Base-by-base conservation (phyloP, 2,113 vertebrate species). In the Parus major region DNA sequence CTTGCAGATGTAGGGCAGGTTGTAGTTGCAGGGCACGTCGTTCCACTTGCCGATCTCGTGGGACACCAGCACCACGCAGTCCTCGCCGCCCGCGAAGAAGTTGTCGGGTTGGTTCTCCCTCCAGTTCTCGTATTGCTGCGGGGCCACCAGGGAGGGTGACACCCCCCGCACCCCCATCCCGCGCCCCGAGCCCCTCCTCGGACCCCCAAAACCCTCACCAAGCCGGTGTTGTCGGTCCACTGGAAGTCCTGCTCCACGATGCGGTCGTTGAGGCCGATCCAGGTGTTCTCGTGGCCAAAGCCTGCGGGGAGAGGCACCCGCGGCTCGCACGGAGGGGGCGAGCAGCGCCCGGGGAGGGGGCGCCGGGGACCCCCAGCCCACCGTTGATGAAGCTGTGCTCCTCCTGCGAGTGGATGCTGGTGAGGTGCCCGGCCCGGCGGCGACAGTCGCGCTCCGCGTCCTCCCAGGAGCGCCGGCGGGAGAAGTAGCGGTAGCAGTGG, bases 11-110 rank as follows among this genome's bases (percentile, higher is more conserved):
- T 99, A 99, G 73, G 99, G 99, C 96, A 99, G 98, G 92, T 99
- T 99, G 98, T 99, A 99, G 98, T 99, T 99, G 98, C 99, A 99
- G 78, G 99, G 99, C 31, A 99, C 99, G 2, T 99, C 99, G 3
- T 99, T 99, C 99, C 99, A 99, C 92, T 98, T 99, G 70, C 99
- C 99, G 4, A 98, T 99, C 97, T 99, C 99, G 12, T 99, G 99
- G 9, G 99, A 98, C 84, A 99, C 99, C 98, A 99, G 98, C 61
- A 99, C 99, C 96, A 99, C 99, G 6, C 99, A 99, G 96, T 99
- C 99, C 93, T 99, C 99, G 10, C 99, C 99, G 5, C 99, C 99
- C 36, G 99, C 98, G 14, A 99, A 99, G 98, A 99, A 99, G 92
- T 99, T 99, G 97, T 99, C 99, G 0, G 99, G 99, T 88, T 99